Conservation (phyloP, 2,797 vertebrate species). For the Sparidentex hasta region DNA sequence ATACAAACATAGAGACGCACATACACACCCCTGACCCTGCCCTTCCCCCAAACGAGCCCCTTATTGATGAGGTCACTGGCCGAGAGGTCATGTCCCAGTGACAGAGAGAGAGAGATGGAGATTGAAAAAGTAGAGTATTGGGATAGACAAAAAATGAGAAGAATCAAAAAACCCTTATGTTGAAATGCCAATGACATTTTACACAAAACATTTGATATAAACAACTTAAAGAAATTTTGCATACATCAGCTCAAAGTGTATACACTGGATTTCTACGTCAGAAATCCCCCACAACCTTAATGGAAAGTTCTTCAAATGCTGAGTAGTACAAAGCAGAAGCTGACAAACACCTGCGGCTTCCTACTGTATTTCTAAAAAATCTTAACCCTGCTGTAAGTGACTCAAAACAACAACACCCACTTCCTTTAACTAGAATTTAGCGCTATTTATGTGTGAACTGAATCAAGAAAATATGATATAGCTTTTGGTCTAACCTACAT, state of each 20-base stretch:
- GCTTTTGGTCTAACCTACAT: not conserved
- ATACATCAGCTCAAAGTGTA: not conserved
- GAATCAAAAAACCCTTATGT: not conserved
- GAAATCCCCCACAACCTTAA: not conserved
- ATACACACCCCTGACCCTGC: constrained; percentile 47
- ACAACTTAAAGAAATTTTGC: not conserved
- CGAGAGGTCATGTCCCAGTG: constrained; percentile 63
- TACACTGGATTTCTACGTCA: not conserved
- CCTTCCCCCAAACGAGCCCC: constrained; percentile 66
- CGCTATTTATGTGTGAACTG: not conserved
- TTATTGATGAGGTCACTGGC: constrained; percentile 76
- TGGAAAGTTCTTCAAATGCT: constrained; percentile 14
- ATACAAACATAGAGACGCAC: constrained; percentile 38
- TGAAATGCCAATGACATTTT: not conserved
- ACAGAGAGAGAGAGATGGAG: constrained; percentile 32
- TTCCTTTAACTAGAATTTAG: constrained; percentile 34
- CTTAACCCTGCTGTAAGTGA: not conserved
- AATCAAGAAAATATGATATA: not conserved
- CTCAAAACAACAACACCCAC: not conserved
- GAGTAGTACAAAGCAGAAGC: not conserved
- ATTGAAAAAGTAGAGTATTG: not conserved
- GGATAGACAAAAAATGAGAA: not conserved
- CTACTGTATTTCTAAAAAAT: constrained; percentile 14
- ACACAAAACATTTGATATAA: not conserved
- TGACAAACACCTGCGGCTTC: constrained; percentile 32